Conservation (phyloP, 1,140 invertebrate species). For the Drosophila pandora region DNA sequence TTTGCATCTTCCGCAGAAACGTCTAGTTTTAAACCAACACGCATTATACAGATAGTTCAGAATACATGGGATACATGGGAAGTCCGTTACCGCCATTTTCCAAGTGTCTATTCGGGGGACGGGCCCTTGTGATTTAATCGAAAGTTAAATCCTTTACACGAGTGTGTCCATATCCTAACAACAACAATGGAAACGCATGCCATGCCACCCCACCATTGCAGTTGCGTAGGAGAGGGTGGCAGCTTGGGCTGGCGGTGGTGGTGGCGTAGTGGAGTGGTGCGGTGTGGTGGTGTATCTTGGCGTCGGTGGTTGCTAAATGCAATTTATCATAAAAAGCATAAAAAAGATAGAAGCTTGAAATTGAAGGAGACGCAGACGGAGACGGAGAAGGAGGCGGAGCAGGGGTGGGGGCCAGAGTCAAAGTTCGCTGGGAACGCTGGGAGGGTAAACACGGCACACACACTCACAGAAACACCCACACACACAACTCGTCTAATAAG, state of each 20-base stretch:
- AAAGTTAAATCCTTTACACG: constrained; percentile 65
- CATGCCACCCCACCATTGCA: constrained; percentile 18
- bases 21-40: neutral
- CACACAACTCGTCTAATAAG: constrained; percentile 72
- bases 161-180: constrained; percentile 64
- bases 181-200: constrained; percentile 68
- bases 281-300: constrained; percentile 37
- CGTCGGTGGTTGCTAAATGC: constrained; percentile 77
- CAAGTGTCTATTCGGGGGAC: constrained; percentile 23
- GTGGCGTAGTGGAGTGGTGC: constrained; percentile 3
- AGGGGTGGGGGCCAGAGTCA: constrained; percentile 50
- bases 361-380: constrained; percentile 56
- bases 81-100: constrained; percentile 55
- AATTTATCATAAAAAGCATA: constrained; percentile 74
- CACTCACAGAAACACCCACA: constrained; percentile 16
- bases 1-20: neutral
- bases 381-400: too few species aligned
- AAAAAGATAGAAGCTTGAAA: constrained; percentile 74
- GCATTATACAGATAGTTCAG: neutral
- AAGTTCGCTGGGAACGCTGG: constrained; percentile 49
- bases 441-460: constrained; percentile 74
- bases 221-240: constrained; percentile 54
- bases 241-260: constrained; percentile 33
- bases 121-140: constrained; percentile 26
- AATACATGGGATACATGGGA: neutral